Evolutionary conservation across 92 coral and sea anemone species (phyloP).

Genomic region (Scolanthus callimorphus): DNA sequence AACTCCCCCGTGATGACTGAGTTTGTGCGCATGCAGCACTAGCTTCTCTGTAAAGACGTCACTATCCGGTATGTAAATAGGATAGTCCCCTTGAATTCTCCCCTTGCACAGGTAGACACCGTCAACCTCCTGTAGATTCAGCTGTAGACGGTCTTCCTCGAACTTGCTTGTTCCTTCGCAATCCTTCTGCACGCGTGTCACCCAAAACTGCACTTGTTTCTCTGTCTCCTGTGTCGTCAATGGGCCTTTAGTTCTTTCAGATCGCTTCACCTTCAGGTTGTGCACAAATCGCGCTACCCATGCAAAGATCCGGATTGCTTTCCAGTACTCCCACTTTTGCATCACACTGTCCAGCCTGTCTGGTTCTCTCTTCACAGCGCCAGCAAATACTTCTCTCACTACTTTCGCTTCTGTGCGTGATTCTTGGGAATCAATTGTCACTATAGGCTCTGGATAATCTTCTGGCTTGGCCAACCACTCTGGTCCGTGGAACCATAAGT

Average conservation of each 20-base stretch:
- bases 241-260: neutral
- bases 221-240: neutral
- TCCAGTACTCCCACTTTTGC: neutral
- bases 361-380: neutral
- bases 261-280: constrained; percentile 1
- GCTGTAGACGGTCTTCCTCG: neutral
- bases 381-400: neutral
- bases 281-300: neutral
- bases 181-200: neutral
- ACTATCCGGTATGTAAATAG: constrained; percentile 14
- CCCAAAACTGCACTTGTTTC: neutral
- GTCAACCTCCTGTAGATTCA: constrained; percentile 4
- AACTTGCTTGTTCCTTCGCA: neutral
- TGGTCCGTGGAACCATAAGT: constrained; percentile 39
- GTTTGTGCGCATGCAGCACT: constrained; percentile 3
- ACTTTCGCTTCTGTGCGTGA: neutral
- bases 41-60: neutral
- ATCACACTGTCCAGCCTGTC: neutral
- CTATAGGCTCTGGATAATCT: neutral
- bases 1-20: neutral
- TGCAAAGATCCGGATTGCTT: neutral
- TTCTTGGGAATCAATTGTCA: neutral
- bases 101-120: constrained; percentile 13
- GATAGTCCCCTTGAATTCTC: constrained; percentile 16
- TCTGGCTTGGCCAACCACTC: constrained; percentile 18